Evolutionary conservation across 2,888 invertebrate genomes (phyloP).

Genomic region (Halictus ligatus): DNA sequence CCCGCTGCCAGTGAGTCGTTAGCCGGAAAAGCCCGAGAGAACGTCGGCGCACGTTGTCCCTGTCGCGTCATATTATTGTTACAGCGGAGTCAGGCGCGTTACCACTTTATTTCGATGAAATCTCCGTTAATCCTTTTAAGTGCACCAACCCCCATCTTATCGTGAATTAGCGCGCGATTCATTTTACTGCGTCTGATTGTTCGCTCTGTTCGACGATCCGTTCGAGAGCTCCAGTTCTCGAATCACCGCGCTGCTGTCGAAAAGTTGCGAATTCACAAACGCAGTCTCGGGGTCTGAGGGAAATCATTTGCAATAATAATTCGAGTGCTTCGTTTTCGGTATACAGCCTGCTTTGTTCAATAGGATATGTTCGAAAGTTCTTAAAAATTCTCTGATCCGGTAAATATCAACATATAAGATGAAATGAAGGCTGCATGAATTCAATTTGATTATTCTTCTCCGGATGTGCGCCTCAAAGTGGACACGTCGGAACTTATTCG

Average conservation of each 20-base stretch:
- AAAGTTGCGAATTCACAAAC: background rate
- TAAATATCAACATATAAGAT: too few species aligned
- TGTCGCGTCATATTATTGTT: slow-evolving; percentile 1
- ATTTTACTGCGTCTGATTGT: background rate
- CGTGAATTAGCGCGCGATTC: background rate
- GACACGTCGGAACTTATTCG: background rate
- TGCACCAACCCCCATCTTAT: background rate
- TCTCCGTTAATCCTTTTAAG: background rate
- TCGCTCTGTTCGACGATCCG: background rate
- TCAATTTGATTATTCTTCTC: background rate
- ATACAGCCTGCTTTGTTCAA: background rate
- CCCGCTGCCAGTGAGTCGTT: slow-evolving; percentile 9
- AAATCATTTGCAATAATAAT: background rate
- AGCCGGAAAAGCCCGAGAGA: background rate
- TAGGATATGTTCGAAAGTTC: background rate
- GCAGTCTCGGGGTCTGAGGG: too few species aligned
- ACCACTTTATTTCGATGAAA: background rate
- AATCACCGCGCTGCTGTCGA: background rate
- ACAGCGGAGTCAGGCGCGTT: background rate
- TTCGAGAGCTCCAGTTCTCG: background rate
- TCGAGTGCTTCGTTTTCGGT: background rate
- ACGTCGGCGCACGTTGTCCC: too few species aligned
- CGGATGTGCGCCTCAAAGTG: background rate
- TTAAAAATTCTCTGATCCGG: background rate
- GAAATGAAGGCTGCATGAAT: too few species aligned